Percentiles rank a stretch among this genome's conserved stretches.
phyloP scores from a whole-genome alignment of 2,113 vertebrate species.

The Gobius niger region DNA sequence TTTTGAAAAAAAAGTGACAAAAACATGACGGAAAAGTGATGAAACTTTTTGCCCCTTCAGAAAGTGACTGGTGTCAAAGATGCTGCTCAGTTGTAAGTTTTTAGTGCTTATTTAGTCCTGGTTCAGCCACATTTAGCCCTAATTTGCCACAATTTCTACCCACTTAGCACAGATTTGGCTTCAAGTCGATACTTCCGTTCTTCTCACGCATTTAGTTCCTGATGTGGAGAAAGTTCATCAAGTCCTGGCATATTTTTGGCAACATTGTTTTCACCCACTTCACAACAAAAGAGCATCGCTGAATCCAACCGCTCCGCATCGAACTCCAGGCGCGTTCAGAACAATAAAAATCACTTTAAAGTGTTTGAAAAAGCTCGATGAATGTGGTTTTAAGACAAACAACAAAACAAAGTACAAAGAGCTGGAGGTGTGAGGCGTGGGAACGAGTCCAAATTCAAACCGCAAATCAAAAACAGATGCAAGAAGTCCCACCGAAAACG shows the following conservation, averaged over 20 bases:
- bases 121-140: not conserved
- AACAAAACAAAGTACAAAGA: too few relatives aligned
- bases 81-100: too few relatives aligned
- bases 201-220: too few relatives aligned
- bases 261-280: not conserved
- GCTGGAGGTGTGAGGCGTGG: slow-evolving; percentile 17
- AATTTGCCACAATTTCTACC: not conserved
- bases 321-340: not conserved
- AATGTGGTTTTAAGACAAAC: not conserved
- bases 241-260: too few relatives aligned
- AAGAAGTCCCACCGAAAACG: not conserved
- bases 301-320: not conserved
- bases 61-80: too few relatives aligned
- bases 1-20: too few relatives aligned
- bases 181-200: too few relatives aligned
- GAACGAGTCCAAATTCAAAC: slow-evolving; percentile 17
- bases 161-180: not conserved
- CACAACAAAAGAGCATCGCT: not conserved
- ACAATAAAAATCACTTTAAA: not conserved
- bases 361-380: not conserved
- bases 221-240: not conserved
- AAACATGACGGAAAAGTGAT: too few relatives aligned
- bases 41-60: too few relatives aligned
- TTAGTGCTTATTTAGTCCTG: not conserved
- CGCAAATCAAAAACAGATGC: slow-evolving; percentile 54